A percentile compares a stretch with the other conserved stretches of the same genome.
Evolutionary conservation across 1,140 invertebrate species (phyloP).

Genomic region (Lasioglossum baleicum): DNA sequence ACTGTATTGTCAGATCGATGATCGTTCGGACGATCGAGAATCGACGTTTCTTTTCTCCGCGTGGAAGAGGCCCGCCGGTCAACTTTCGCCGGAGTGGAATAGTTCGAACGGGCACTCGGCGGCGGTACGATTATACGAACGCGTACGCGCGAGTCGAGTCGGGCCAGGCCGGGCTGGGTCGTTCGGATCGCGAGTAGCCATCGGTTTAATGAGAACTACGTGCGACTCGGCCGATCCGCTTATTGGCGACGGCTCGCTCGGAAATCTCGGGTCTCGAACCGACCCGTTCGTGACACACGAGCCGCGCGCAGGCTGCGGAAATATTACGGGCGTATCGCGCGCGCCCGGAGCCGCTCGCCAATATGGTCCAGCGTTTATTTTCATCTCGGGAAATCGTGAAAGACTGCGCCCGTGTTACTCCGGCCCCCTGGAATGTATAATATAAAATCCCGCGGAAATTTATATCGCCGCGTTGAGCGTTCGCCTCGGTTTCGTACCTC

Average conservation of each 20-base stretch:
- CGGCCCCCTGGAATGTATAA: neutral
- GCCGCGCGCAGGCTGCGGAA: slow-evolving; percentile 56
- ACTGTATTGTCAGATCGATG: too few species aligned
- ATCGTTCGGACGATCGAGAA: too few species aligned
- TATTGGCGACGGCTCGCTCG: slow-evolving; percentile 55
- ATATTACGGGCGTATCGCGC: slow-evolving; percentile 60
- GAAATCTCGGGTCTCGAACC: slow-evolving; percentile 37
- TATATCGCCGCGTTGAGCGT: slow-evolving; percentile 23
- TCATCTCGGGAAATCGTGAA: slow-evolving; percentile 71
- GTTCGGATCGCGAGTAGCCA: slow-evolving; percentile 62
- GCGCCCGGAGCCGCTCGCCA: slow-evolving; percentile 29
- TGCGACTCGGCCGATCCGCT: slow-evolving; percentile 45
- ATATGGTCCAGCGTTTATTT: slow-evolving; percentile 71
- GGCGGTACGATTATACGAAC: slow-evolving; percentile 34
- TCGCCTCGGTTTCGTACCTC: slow-evolving; percentile 2
- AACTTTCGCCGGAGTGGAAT: slow-evolving; percentile 36
- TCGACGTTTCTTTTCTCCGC: neutral
- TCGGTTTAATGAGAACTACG: slow-evolving; percentile 70
- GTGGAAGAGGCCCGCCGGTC: neutral
- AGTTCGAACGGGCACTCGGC: slow-evolving; percentile 26
- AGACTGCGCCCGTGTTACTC: slow-evolving; percentile 21
- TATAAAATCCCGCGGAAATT: slow-evolving; percentile 14
- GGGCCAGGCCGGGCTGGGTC: slow-evolving; percentile 34
- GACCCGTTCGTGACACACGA: slow-evolving; percentile 30
- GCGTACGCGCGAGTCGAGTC: too few species aligned